Evolutionary conservation across 2,888 invertebrate species (phyloP), one percentile per base, ranked within the genome.

Genomic region (Herminia tarsipennalis): DNA sequence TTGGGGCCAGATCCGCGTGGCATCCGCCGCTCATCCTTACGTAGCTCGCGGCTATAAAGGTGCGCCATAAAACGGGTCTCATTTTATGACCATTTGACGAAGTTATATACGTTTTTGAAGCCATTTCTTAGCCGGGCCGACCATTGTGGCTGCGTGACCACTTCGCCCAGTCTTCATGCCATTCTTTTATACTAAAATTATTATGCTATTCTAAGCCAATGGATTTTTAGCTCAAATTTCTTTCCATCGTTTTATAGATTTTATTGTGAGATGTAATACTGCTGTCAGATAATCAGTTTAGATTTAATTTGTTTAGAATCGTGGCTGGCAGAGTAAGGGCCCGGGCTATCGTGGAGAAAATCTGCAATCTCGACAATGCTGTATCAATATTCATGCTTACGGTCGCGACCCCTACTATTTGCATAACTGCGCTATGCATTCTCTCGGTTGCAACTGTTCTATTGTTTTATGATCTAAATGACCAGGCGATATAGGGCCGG

Each of bases 401-500:
- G 89, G 88, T 88, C 89, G 88, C 86, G 90, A 89, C 89, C 89
- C 69, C 76, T 64, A 76, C 79, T 83, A 90, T 90, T 90, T 88
- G 88, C 90, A 90, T 90, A 87, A 84, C 88, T 85, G 88, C 83
- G 84, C 84, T 82, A 80, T 84, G 83, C 88, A 86, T 88, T 88
- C 83, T 78, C 84, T 78, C 70, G 71, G 74, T 72, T 81, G 87
- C 88, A 88, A 86, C 88, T 85, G 88, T 87, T 86, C 88, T 88
- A 90, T 90, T 89, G 89, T 89, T 88, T 89, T 88, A 90, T 88
- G 88, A 88, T 88, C 90, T 84, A 88, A 89, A 88, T 90, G 89
- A 90, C 88, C 89, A 83, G 78, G 81, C 85, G 85, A 86, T 86
- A 81, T 83, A 75, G 81, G 75, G 76, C 76, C 72, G 76, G 87